Base-by-base conservation (phyloP, 1,140 invertebrate genomes). In the Drosophila seguyi region DNA sequence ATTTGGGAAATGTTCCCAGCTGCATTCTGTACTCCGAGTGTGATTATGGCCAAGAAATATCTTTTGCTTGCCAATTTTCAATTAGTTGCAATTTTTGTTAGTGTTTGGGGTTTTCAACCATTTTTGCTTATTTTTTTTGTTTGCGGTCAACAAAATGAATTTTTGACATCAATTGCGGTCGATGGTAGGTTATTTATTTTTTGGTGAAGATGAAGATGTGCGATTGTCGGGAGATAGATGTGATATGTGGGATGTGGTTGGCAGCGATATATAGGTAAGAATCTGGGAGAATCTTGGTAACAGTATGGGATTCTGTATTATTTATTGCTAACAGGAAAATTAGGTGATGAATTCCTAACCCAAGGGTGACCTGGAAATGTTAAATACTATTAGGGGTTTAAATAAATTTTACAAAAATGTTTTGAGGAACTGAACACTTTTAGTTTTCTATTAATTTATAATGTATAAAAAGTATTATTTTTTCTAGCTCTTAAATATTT, bases 1-100 rank as follows among this genome's bases (percentile, higher is more conserved):
- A 72, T 74, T 81, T 75, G 68, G 68, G 68, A 72, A 72, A 47
- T 18, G 68, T 72, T 72, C 67, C 68, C 68, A 72, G 68, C 68
- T 72, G 52, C 67, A 72, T 59, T 72, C 53, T 72, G 44, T 22
- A 58, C 53, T 72, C 31, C 52, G 50, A 72, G 68, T 72, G 67
- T 69, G 68, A 72, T 72, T 72, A 71, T 72, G 66, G 66, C 68
- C 36, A 72, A 72, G 67, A 72, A 72, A 72, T 72, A 72, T 59
- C 53, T 72, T 57, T 42, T 59, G 52, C 66, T 36, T 72, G 53
- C 52, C 68, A 72, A 72, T 72, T 72, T 72, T 72, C 68, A 72
- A 72, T 72, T 72, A 72, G 68, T 72, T 72, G 68, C 68, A 59
- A 72, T 59, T 72, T 72, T 72, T 72, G 47, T 38, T 69, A 53